Percentiles rank a stretch among this genome's conserved stretches.
These are phyloP conservation scores for Bombycilla garrulus DNA, from an alignment of 2,113 vertebrate species.

Conservation along the genomic window DNA sequence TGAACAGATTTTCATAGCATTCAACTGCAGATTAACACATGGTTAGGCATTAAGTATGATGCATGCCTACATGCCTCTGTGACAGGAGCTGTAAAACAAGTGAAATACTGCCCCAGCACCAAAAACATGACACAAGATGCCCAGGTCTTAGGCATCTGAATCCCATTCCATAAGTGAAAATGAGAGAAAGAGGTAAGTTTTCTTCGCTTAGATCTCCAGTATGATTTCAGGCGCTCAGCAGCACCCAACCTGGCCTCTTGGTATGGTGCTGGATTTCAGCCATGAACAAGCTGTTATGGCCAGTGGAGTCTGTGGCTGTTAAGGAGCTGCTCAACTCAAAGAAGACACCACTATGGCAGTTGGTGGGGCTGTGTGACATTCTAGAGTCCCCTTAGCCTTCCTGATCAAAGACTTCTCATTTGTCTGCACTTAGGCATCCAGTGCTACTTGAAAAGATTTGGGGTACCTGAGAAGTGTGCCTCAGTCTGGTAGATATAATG, in stretches of 20 bases:
- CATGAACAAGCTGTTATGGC: background rate
- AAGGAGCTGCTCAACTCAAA: background rate
- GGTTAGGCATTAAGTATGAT: background rate
- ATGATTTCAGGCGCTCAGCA: background rate
- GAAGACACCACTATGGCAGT: rapidly evolving
- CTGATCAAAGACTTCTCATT: background rate
- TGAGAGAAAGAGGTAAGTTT: background rate
- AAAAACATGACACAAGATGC: background rate
- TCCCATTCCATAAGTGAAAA: background rate
- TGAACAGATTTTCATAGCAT: background rate
- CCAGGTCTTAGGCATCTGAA: background rate
- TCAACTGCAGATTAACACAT: background rate
- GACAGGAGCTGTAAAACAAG: background rate
- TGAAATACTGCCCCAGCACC: background rate
- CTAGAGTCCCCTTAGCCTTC: background rate
- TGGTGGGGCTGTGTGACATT: too few relatives aligned
- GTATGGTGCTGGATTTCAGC: background rate
- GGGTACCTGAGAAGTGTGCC: background rate
- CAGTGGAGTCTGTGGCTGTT: background rate
- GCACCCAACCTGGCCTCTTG: background rate
- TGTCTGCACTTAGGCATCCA: background rate
- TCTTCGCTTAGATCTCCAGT: background rate
- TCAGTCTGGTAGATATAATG: background rate
- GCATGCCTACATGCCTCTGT: background rate
- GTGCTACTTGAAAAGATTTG: background rate